Percentiles rank a stretch among this genome's conserved stretches.
These are phyloP conservation scores for Anneissia japonica DNA, from an alignment of 35 echinoderm and acorn worm species.

Conservation along the genomic window DNA sequence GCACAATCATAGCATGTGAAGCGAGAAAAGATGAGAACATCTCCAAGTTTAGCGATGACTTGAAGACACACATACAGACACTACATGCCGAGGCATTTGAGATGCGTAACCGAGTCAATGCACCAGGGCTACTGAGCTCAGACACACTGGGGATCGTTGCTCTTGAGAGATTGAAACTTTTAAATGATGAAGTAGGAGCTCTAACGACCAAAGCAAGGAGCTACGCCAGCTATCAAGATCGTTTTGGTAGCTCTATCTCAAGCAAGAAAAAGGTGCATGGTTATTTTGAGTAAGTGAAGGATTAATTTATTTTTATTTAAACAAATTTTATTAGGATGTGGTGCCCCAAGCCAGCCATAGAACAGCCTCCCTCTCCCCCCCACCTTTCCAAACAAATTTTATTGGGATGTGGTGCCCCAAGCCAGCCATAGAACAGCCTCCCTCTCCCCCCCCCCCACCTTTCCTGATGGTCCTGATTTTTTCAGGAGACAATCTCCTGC, in stretches of 20 bases:
- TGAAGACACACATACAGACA: constrained; percentile 85
- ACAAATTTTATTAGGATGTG: no score
- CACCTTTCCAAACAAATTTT: no score
- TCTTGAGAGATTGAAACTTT: constrained; percentile 79
- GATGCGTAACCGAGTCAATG: constrained; percentile 63
- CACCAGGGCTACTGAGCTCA: constrained; percentile 70
- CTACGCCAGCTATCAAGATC: constrained; percentile 96
- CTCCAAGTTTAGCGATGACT: constrained; percentile 95
- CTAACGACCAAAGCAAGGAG: constrained; percentile 75
- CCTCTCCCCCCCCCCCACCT: no score
- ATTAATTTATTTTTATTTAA: no score
- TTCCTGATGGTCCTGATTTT: no score
- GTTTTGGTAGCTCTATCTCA: constrained; percentile 94
- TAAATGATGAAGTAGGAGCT: constrained; percentile 58
- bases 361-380: no score
- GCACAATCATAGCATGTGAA: constrained; percentile 84
- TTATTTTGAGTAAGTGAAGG: constrained; percentile 71
- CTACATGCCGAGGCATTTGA: constrained; percentile 78
- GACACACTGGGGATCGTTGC: constrained; percentile 89
- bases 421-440: no score
- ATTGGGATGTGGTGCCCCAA: no score
- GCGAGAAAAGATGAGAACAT: constrained; percentile 99
- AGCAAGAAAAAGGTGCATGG: constrained; percentile 53
- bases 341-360: no score
- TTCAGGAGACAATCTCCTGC: no score